Evolutionary conservation across 1,140 invertebrate genomes (phyloP), one percentile per base, ranked within the genome.

Genomic region (Papilio xuthus): DNA sequence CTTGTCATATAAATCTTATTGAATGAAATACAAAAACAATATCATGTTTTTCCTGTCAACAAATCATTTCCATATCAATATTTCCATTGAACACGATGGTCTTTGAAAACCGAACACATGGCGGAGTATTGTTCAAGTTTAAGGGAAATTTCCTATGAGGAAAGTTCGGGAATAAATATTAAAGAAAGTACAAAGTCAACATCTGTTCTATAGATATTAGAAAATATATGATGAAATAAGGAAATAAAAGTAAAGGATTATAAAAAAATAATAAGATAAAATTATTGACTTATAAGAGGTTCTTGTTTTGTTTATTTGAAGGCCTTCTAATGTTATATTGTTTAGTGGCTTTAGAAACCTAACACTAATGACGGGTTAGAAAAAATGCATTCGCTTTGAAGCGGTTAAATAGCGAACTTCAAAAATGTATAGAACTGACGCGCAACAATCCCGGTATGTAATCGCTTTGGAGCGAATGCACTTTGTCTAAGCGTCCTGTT

Each of bases 121-220:
- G 26, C 26, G 13, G 15, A 63, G 26, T 63, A 63, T 63, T 15
- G 15, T 26, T 12, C 1, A 63, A 63, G 60, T 63, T 63, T 15
- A 63, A 28, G 12, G 60, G 50, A 53, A 47, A 60, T 23, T 60
- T 60, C 20, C 56, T 60, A 28, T 63, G 26, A 63, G 60, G 60
- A 63, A 63, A 63, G 23, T 63, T 63, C 26, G 26, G 26, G 26
- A 15, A 28, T 63, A 63, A 63, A 63, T 63, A 63, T 32, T 18
- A 63, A 63, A 26, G 4, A 26, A 26, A 63, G 26, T 32, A 63
- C 2, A 26, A 32, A 63, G 56, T 63, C 60, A 63, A 9, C 60
- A 63, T 28, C 12, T 63, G 60, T 63, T 60, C 56, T 3, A 60
- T 28, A 28, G 12, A 63, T 63, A 63, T 32, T 32, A 12, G 26